Conservation (phyloP, 2,797 vertebrate species). For the Borostomias antarcticus region DNA sequence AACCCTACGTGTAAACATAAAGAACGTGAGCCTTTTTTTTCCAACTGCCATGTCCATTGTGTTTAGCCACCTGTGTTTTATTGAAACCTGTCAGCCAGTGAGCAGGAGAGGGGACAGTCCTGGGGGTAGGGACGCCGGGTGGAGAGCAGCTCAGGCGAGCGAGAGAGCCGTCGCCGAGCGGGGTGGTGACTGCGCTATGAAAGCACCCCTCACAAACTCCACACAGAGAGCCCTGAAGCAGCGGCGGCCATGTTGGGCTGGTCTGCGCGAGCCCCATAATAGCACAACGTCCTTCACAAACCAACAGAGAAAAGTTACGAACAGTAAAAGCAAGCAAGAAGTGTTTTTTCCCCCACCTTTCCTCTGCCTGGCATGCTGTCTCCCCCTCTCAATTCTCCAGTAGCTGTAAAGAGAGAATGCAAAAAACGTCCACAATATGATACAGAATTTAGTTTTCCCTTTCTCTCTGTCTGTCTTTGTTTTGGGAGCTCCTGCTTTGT, state of each 20-base stretch:
- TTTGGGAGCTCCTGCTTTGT: slow-evolving; percentile 62
- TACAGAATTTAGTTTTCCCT: slow-evolving; percentile 59
- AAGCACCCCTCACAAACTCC: slow-evolving; percentile 51
- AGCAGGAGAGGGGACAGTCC: slow-evolving; percentile 23
- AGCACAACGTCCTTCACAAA: slow-evolving; percentile 33
- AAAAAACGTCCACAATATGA: slow-evolving; percentile 63
- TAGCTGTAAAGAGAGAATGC: slow-evolving; percentile 51
- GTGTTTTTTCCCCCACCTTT: slow-evolving; percentile 71
- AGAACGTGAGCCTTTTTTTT: slow-evolving; percentile 20
- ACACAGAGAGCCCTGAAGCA: slow-evolving; percentile 42
- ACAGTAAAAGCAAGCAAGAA: slow-evolving; percentile 45
- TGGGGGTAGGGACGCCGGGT: slow-evolving; percentile 28
- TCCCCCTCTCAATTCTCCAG: slow-evolving; percentile 51
- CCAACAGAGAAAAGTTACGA: slow-evolving; percentile 53
- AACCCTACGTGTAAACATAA: slow-evolving; percentile 3
- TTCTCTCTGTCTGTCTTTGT: slow-evolving; percentile 49
- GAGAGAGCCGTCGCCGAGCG: slow-evolving; percentile 43
- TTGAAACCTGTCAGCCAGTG: slow-evolving; percentile 39
- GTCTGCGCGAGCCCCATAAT: slow-evolving; percentile 33
- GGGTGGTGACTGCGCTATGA: slow-evolving; percentile 53
- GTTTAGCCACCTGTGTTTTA: slow-evolving; percentile 34
- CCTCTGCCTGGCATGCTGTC: slow-evolving; percentile 56
- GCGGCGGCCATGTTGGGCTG: slow-evolving; percentile 62
- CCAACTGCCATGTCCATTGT: background rate
- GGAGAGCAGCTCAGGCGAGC: slow-evolving; percentile 7